Evolutionary conservation across 1,140 invertebrate species (phyloP), one percentile per base, ranked within the genome.

Genomic region (Cherax quadricarinatus): DNA sequence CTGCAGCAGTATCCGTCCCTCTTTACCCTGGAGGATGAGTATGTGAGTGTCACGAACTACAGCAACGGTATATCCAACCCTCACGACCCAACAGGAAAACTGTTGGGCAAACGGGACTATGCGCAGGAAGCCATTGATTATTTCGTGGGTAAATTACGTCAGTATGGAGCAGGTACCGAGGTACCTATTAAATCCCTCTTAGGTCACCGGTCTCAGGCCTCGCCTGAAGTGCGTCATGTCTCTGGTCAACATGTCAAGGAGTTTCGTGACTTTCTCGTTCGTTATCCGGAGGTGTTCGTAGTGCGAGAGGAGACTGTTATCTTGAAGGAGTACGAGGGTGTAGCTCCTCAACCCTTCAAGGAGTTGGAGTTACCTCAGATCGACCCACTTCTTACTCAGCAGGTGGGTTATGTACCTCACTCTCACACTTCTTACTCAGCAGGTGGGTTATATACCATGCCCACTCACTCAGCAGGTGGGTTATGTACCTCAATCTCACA

Each of bases 171-270:
- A 93, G 97, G 98, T 90, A 98, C 97, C 6, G 97, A 98, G 96
- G 98, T 93, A 48, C 98, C 98, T 12, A 98, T 99, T 53, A 98
- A 98, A 95, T 98, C 98, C 95, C 96, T 99, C 73, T 95, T 99
- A 24, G 98, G 98, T 0, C 98, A 99, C 95, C 96, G 98, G 91
- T 98, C 98, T 75, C 98, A 98, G 94, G 98, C 98, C 16, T 98
- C 98, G 57, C 98, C 98, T 10, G 98, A 99, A 96, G 98, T 99
- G 89, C 96, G 98, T 87, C 98, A 99, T 95, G 98, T 99, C 93
- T 99, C 98, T 62, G 97, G 97, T 91, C 98, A 99, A 95, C 98
- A 99, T 94, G 97, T 98, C 93, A 98, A 97, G 95, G 98, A 99
- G 95, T 99, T 99, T 94, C 97, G 97, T 93, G 98, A 99, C 88